Evolutionary conservation across 1,140 invertebrate species (phyloP), one percentile per base, ranked within the genome.

Genomic region (Riptortus pedestris): DNA sequence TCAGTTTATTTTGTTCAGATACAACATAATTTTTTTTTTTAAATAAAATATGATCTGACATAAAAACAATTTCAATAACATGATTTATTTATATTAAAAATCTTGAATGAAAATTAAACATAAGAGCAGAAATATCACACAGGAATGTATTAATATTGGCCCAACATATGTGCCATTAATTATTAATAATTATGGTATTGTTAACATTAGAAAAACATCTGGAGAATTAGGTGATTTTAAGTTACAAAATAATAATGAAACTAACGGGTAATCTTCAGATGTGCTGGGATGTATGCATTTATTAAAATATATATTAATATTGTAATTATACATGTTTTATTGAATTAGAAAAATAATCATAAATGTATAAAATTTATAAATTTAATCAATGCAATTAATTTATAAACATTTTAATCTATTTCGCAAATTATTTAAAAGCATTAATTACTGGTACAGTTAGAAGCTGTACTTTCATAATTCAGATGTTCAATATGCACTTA

Each of bases 21-120:
- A 55, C 51, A 55, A 55, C 51, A 55, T 55, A 55, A 55, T 47
- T 47, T n/a, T n/a, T n/a, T n/a, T n/a, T 55, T 55, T 55, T 24
- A 55, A 55, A 55, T 55, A 55, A 55, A 55, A 55, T 55, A 55
- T 24, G 51, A 55, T 24, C 51, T 55, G 51, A 24, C 51, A 55
- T 55, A 55, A 55, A 55, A 55, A 55, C 51, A 55, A 55, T 24
- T 24, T 55, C 26, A 47, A 55, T 55, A 55, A 55, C 51, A 55
- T 55, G 20, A 18, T 55, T 55, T 55, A 55, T 55, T 55, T 24
- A 55, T 27, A 9, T 14, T 55, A 55, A 22, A 55, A 38, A 38
- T n/a, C 18, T 24, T 55, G 51, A 55, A 24, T 55, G 51, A 24
- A 55, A 55, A 55, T 55, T 55, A 55, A 55, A 55, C 51, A 16